phyloP scores from a whole-genome alignment of 2,113 vertebrate genomes.

The Microtus pennsylvanicus region DNA sequence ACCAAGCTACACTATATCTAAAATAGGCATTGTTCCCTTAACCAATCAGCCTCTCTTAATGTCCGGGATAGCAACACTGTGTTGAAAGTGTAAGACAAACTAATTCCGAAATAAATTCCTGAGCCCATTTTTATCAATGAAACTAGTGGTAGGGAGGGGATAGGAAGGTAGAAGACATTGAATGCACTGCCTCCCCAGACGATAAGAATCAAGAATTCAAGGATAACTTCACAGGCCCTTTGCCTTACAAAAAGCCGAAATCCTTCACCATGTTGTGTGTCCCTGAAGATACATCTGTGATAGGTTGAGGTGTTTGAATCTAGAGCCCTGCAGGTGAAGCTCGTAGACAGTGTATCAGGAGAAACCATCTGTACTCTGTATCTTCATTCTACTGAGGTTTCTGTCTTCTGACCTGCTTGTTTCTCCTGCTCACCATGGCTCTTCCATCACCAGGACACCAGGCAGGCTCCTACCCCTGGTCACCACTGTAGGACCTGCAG shows the following conservation, averaged over 20 bases:
- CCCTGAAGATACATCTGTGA: background rate
- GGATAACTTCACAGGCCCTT: conserved; percentile 42
- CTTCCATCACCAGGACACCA: background rate
- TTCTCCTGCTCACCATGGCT: background rate
- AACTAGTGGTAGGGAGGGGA: background rate
- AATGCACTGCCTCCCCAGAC: background rate
- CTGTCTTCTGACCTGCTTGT: conserved; percentile 43
- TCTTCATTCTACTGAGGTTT: conserved; percentile 49
- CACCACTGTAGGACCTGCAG: background rate
- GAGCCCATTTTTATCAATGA: conserved; percentile 38
- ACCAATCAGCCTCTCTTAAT: conserved; percentile 35
- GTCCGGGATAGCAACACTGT: background rate
- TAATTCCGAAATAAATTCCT: conserved; percentile 29
- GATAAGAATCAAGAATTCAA: conserved; percentile 37
- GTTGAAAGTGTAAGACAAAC: background rate
- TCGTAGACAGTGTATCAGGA: conserved; percentile 23
- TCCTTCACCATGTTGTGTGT: background rate
- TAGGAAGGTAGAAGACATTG: background rate
- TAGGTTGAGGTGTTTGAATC: background rate
- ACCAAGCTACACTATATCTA: background rate
- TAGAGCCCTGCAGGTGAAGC: conserved; percentile 28
- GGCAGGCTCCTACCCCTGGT: background rate
- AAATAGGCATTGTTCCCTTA: background rate
- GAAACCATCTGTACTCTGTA: conserved; percentile 25
- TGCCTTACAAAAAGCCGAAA: conserved; percentile 65